Evolutionary conservation across 2,113 vertebrate genomes (phyloP).

Genomic region (Carettochelys insculpta): DNA sequence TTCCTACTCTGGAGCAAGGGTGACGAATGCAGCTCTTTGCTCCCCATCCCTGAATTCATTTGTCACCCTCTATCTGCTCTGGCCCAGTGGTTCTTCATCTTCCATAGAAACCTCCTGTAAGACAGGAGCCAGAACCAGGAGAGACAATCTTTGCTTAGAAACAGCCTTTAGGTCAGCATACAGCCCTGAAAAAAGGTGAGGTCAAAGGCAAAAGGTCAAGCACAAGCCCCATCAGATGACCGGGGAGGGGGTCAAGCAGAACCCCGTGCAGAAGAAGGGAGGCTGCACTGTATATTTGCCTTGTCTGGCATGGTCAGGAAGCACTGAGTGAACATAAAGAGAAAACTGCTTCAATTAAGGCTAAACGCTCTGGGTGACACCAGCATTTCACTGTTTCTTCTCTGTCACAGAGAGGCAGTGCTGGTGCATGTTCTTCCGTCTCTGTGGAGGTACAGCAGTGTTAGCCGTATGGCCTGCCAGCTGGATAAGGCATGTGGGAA

Average conservation of each 20-base stretch:
- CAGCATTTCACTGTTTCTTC: background rate
- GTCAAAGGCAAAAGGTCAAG: background rate
- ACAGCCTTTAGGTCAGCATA: background rate
- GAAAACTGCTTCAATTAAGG: background rate
- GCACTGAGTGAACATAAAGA: background rate
- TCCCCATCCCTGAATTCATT: background rate
- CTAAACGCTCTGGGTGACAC: background rate
- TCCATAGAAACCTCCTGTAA: background rate
- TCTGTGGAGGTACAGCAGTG: background rate
- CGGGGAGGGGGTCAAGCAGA: too few relatives aligned
- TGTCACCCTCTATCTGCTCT: background rate
- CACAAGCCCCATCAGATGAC: too few relatives aligned
- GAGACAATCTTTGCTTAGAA: background rate
- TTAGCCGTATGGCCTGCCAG: background rate
- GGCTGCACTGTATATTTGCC: background rate
- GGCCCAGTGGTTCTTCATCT: fast-evolving
- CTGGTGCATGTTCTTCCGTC: background rate
- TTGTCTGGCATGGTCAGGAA: background rate
- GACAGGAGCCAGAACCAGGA: background rate
- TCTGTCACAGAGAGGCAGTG: background rate
- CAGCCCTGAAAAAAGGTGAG: background rate
- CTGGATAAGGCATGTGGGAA: background rate
- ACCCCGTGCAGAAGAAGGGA: too few relatives aligned
- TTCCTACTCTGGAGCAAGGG: background rate
- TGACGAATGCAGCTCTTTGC: background rate